Evolutionary conservation across 1,140 invertebrate species (phyloP).

Genomic region (Euura lappo): DNA sequence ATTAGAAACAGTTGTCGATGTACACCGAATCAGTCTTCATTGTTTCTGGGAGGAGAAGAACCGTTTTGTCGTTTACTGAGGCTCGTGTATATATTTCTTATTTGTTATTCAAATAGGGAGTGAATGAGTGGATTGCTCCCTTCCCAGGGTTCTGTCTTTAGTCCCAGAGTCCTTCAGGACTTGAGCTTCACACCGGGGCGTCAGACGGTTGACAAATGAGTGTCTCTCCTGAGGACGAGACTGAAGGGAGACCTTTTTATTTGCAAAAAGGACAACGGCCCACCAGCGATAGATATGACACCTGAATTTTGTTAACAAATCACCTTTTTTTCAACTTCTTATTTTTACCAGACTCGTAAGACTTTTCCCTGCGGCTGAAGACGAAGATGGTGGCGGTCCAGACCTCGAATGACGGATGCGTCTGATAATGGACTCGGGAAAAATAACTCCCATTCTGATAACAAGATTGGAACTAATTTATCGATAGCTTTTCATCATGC

Average conservation of each 20-base stretch:
- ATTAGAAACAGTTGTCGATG: too few species aligned
- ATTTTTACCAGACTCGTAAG: background rate
- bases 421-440: background rate
- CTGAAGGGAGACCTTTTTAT: background rate
- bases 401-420: background rate
- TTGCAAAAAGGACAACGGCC: background rate
- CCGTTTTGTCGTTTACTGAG: background rate
- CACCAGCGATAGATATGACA: constrained; percentile 1
- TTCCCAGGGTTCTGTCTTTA: background rate
- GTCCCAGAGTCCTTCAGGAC: background rate
- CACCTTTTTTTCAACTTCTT: background rate
- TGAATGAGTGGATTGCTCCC: background rate
- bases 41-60: background rate
- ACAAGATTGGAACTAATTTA: background rate
- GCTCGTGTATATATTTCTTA: background rate
- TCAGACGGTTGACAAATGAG: background rate
- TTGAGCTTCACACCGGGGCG: background rate
- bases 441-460: background rate
- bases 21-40: background rate
- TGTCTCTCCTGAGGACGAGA: background rate
- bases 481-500: background rate
- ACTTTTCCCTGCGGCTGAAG: background rate
- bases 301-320: constrained; percentile 7
- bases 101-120: background rate
- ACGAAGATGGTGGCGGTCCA: background rate